Base-by-base conservation (phyloP, 2,888 invertebrate genomes). In the Drosophila setosimentum region DNA sequence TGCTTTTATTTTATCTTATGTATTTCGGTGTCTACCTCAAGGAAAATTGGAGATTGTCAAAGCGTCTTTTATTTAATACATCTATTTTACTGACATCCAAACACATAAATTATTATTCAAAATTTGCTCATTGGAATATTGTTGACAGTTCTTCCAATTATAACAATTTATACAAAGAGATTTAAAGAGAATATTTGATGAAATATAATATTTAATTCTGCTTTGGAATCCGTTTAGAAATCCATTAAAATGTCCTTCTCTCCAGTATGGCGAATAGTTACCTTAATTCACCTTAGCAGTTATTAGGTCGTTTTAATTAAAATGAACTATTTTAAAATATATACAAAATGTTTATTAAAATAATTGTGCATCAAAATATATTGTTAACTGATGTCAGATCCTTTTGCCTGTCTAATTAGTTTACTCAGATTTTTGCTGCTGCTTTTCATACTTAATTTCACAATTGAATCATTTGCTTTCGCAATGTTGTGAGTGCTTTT, bases 401-500 rank as follows among this genome's bases (percentile, higher is more conserved):
- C 7, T 27, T 45, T 57, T 63, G 33, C 6, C 24, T 37, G 29
- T 35, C 21, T 35, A 60, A 50, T 50, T 40, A 35, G 30, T 32
- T 49, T 6, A 13, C 24, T 50, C 3, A 0, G 13, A 27, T n/a
- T 48, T 55, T 79, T 74, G 33, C 54, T 57, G 37, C 53, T 54
- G 16, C 30, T 45, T 30, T 40, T 40, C 42, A 33, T 16, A 63
- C 18, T 49, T 69, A 76, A 87, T 84, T 69, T 71, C 61, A 69
- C 74, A 74, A 80, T 87, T 82, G 68, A 71, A 78, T 75, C 72
- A 78, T 75, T 83, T 73, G 59, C 58, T 50, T 42, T 57, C 49
- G 73, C 62, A 60, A 24, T 77, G 48, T 49, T 78, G 67, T 71
- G 80, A 87, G 82, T 79, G 89, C 77, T 78, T 82, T 72, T 78